Percentiles rank a stretch among this genome's conserved stretches.
Conservation (phyloP, 2,888 invertebrate genomes). For the Coelopa pilipes region DNA sequence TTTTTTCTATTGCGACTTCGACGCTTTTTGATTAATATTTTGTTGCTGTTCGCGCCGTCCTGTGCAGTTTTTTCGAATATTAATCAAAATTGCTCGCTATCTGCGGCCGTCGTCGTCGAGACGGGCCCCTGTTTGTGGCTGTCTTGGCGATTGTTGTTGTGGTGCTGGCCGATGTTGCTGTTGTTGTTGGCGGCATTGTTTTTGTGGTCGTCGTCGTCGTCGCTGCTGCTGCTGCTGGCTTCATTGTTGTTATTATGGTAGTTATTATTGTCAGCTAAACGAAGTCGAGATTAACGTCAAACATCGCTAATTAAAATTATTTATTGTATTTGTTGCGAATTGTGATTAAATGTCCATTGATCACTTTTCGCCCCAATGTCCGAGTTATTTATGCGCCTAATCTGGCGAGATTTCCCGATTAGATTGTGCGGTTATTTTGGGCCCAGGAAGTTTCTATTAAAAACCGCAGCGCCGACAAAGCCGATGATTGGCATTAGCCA, state of each 20-base stretch:
- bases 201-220: neutral
- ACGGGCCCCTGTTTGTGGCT: constrained; percentile 36
- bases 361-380: neutral
- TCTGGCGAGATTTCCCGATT: too few species aligned
- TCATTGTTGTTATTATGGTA: neutral
- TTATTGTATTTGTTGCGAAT: constrained; percentile 27
- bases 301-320: constrained; percentile 34
- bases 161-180: neutral
- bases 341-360: constrained; percentile 27
- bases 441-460: too few species aligned
- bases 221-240: neutral
- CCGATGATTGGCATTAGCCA: too few species aligned
- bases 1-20: too few species aligned
- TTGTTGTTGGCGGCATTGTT: neutral
- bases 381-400: neutral
- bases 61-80: constrained; percentile 21
- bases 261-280: constrained; percentile 19
- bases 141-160: constrained; percentile 36
- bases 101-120: too few species aligned
- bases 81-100: constrained; percentile 20
- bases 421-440: too few species aligned
- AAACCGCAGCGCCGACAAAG: too few species aligned
- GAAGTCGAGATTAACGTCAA: constrained; percentile 35
- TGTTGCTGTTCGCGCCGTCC: neutral
- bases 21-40: constrained; percentile 10